Percentiles rank a stretch among this genome's conserved stretches.
phyloP scores from a whole-genome alignment of 2,888 invertebrate genomes.

The Caenorhabditis panamensis region DNA sequence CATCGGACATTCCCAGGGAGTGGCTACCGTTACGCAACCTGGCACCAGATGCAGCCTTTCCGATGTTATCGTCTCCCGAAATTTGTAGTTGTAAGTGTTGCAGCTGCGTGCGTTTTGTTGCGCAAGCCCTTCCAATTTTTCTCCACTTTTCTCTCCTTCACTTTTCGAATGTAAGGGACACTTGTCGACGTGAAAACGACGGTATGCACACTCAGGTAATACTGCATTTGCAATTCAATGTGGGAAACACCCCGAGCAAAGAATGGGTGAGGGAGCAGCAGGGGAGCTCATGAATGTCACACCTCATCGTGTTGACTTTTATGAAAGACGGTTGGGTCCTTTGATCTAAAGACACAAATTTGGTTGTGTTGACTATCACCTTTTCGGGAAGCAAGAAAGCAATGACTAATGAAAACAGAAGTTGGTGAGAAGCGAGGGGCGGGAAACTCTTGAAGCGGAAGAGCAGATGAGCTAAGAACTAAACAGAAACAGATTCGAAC shows the following conservation, averaged over 20 bases:
- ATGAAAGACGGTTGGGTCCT: constrained; percentile 25
- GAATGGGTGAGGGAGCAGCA: neutral
- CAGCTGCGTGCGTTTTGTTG: constrained; percentile 42
- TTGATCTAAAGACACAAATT: constrained; percentile 14
- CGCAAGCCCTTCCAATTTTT: constrained; percentile 34
- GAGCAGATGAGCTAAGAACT: constrained; percentile 28
- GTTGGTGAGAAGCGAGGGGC: constrained; percentile 12
- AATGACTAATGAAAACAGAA: constrained; percentile 52
- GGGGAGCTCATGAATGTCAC: constrained; percentile 31
- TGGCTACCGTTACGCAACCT: constrained; percentile 42
- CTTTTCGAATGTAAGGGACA: constrained; percentile 33
- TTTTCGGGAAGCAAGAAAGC: constrained; percentile 9
- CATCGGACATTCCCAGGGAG: constrained; percentile 18
- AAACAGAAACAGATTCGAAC: constrained; percentile 55
- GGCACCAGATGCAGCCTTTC: constrained; percentile 51
- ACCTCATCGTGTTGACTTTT: constrained; percentile 41
- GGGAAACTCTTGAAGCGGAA: constrained; percentile 20
- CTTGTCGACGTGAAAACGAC: constrained; percentile 5
- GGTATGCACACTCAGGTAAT: constrained; percentile 26
- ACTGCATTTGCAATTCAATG: constrained; percentile 53
- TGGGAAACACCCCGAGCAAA: constrained; percentile 33
- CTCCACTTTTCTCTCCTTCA: constrained; percentile 13
- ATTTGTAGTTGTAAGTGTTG: constrained; percentile 32
- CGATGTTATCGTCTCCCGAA: constrained; percentile 34
- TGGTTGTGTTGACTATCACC: neutral